Conservation (phyloP, 2,113 vertebrate species). For the Larimichthys polyactis region DNA sequence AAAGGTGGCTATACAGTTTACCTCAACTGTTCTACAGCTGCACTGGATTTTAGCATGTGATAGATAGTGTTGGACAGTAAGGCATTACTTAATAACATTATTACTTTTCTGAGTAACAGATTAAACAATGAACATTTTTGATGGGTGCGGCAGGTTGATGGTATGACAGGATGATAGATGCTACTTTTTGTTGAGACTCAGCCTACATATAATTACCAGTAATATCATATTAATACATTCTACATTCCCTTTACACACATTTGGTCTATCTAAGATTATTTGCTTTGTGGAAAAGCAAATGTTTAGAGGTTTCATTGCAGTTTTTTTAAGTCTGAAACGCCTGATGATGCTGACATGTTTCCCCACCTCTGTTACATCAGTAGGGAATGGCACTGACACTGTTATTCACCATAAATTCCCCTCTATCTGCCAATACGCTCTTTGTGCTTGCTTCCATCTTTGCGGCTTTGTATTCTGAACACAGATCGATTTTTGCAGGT, state of each 20-base stretch:
- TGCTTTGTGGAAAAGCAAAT: background rate
- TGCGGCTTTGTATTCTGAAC: constrained; percentile 49
- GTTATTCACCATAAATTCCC: constrained; percentile 40
- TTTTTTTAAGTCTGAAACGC: background rate
- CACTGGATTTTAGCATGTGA: too few relatives aligned
- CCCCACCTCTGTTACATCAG: constrained; percentile 7
- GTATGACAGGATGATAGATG: too few relatives aligned
- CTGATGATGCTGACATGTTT: background rate
- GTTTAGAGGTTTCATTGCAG: background rate
- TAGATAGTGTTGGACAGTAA: too few relatives aligned
- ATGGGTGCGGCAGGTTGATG: too few relatives aligned
- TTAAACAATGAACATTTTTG: too few relatives aligned
- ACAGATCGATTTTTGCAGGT: constrained; percentile 64
- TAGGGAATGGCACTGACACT: constrained; percentile 10
- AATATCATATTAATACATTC: too few relatives aligned
- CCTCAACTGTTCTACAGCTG: too few relatives aligned
- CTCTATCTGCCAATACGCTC: background rate
- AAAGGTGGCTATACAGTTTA: background rate
- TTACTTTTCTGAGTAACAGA: too few relatives aligned
- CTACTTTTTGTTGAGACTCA: too few relatives aligned
- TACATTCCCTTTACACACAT: too few relatives aligned
- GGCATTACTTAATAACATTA: too few relatives aligned
- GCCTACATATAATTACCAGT: too few relatives aligned
- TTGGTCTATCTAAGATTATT: background rate
- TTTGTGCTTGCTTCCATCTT: constrained; percentile 3